These are phyloP conservation scores for Setipinna tenuifilis DNA, from an alignment of 2,797 vertebrate species.

Conservation along the genomic window DNA sequence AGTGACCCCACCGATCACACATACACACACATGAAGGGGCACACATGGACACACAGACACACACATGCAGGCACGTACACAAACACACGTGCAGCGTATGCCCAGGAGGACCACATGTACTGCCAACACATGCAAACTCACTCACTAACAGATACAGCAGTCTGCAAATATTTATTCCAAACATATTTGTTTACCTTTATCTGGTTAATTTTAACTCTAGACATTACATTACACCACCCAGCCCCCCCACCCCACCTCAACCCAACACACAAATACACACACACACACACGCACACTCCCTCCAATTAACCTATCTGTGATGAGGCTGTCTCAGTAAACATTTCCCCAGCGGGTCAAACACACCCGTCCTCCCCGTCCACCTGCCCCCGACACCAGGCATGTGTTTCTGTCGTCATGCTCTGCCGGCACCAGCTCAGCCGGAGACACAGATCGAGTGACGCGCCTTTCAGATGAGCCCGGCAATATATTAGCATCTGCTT, in stretches of 20 bases:
- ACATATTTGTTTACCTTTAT: too few relatives aligned
- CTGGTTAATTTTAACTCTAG: too few relatives aligned
- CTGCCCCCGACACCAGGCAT: not conserved
- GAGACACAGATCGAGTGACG: conserved; percentile 3
- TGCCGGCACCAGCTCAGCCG: not conserved
- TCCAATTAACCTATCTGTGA: conserved; percentile 14
- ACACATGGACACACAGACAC: not conserved
- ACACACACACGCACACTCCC: not conserved
- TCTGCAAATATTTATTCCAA: too few relatives aligned
- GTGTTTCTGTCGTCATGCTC: conserved; percentile 12
- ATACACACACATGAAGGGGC: conserved; percentile 40
- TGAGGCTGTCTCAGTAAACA: conserved; percentile 6
- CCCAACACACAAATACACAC: not conserved
- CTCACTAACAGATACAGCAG: not conserved
- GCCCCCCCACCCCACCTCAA: too few relatives aligned
- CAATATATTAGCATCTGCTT: conserved; percentile 3
- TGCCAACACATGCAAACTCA: not conserved
- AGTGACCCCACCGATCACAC: conserved; percentile 22
- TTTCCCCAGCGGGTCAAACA: not conserved
- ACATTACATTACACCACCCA: too few relatives aligned
- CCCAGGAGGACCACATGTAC: not conserved
- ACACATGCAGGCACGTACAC: not conserved
- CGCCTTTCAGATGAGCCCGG: conserved; percentile 8
- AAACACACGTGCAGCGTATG: not conserved
- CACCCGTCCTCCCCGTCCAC: not conserved